phyloP scores from a whole-genome alignment of 2,113 vertebrate species.

The Meles meles region DNA sequence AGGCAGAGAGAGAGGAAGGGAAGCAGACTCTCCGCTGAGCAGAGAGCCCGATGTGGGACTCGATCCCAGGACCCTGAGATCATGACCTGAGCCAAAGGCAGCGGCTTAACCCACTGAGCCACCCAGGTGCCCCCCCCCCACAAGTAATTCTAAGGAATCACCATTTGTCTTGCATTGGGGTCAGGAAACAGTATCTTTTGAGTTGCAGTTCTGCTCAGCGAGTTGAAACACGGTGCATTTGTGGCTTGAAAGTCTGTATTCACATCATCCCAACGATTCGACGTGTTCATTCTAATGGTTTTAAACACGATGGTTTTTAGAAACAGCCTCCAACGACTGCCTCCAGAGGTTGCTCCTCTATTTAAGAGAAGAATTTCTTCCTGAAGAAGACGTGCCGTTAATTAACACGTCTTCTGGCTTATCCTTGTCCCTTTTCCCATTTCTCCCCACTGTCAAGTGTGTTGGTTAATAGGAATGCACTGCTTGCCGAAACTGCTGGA shows the following conservation, averaged over 20 bases:
- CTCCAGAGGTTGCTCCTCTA: conserved; percentile 75
- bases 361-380: conserved; percentile 76
- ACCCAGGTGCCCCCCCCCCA: too few relatives aligned
- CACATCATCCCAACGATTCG: background rate
- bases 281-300: conserved; percentile 51
- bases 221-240: conserved; percentile 52
- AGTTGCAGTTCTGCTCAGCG: background rate
- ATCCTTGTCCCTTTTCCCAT: conserved; percentile 56
- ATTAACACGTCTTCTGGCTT: conserved; percentile 73
- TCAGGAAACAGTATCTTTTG: background rate
- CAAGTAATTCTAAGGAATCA: background rate
- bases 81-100: too few relatives aligned
- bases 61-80: too few relatives aligned
- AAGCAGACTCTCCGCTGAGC: too few relatives aligned
- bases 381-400: conserved; percentile 63
- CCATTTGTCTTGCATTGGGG: background rate
- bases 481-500: background rate
- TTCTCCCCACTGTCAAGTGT: conserved; percentile 55
- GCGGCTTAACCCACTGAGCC: too few relatives aligned
- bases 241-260: conserved; percentile 45
- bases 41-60: too few relatives aligned
- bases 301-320: conserved; percentile 58
- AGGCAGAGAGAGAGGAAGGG: too few relatives aligned
- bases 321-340: conserved; percentile 66
- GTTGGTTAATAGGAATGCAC: conserved; percentile 54